phyloP scores from a whole-genome alignment of 2,888 invertebrate genomes.

The Tinea pellionella region DNA sequence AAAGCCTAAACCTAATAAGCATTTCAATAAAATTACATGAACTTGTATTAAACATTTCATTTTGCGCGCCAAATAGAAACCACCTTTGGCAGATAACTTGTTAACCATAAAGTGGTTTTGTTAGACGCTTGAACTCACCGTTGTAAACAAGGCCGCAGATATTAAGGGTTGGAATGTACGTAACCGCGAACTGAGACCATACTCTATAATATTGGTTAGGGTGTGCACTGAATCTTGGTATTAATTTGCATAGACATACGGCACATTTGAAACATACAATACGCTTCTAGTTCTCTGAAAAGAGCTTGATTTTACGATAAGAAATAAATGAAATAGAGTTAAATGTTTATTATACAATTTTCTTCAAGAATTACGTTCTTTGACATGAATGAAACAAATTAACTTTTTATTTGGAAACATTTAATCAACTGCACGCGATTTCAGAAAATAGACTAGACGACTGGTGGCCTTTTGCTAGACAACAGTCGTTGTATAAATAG shows the following conservation, averaged over 20 bases:
- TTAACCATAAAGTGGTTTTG: slow-evolving; percentile 12
- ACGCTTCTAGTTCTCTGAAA: not conserved
- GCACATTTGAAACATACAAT: not conserved
- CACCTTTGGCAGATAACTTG: slow-evolving; percentile 1
- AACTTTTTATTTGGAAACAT: not conserved
- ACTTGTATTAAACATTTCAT: slow-evolving; percentile 9
- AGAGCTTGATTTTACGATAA: no score
- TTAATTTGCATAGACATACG: slow-evolving; percentile 9
- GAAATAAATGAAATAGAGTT: no score
- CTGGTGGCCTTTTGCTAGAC: not conserved
- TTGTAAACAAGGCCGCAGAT: slow-evolving; percentile 13
- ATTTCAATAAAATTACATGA: not conserved
- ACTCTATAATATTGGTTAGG: slow-evolving; percentile 6
- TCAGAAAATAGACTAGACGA: not conserved
- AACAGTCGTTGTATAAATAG: not conserved
- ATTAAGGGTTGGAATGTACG: slow-evolving; percentile 11
- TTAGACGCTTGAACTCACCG: not conserved
- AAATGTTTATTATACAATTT: no score
- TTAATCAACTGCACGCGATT: not conserved
- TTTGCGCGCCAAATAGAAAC: not conserved
- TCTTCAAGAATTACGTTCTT: no score
- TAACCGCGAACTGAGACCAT: not conserved
- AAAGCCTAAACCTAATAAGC: not conserved
- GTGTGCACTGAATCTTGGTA: slow-evolving; percentile 9
- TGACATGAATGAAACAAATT: not conserved